A percentile compares a stretch with the other conserved stretches of the same genome.
phyloP scores from a whole-genome alignment of 2,888 invertebrate genomes.

The Xanthostigma xanthostigma region DNA sequence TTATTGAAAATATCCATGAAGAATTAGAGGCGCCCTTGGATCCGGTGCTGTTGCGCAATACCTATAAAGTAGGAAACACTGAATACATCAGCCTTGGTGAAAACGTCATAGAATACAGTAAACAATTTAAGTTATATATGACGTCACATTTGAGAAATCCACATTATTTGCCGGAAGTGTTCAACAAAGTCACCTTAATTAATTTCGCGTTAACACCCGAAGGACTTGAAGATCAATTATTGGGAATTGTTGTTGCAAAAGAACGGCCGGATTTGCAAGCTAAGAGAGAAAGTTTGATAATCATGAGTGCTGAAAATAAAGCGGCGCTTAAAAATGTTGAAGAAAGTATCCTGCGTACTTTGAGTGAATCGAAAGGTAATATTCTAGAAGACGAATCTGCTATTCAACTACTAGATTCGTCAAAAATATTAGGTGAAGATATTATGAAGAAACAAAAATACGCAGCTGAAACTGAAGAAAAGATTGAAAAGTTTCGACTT shows the following conservation, averaged over 20 bases:
- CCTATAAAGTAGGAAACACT: conserved; percentile 56
- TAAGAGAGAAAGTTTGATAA: conserved; percentile 60
- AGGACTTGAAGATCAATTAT: conserved; percentile 68
- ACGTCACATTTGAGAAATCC: conserved; percentile 74
- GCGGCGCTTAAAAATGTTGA: conserved; percentile 72
- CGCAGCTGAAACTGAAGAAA: conserved; percentile 58
- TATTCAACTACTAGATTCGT: conserved; percentile 73
- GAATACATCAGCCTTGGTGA: conserved; percentile 66
- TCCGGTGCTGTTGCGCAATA: conserved; percentile 58
- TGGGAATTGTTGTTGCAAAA: conserved; percentile 73
- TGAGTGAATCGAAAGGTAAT: conserved; percentile 70
- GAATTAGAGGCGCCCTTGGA: conserved; percentile 65
- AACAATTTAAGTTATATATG: conserved; percentile 62
- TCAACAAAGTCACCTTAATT: conserved; percentile 67
- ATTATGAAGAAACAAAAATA: conserved; percentile 70
- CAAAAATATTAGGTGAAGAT: conserved; percentile 65
- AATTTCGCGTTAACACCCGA: conserved; percentile 73
- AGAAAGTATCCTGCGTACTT: conserved; percentile 72
- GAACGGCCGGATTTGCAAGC: conserved; percentile 73
- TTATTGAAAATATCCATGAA: conserved; percentile 65
- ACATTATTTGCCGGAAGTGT: conserved; percentile 71
- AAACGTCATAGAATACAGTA: conserved; percentile 59
- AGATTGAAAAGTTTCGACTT: conserved; percentile 59
- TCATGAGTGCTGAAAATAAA: conserved; percentile 66
- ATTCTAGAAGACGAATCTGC: conserved; percentile 85